These are phyloP conservation scores for Hydropsyche tenuis DNA, from an alignment of 1,140 invertebrate genomes.

Conservation along the genomic window DNA sequence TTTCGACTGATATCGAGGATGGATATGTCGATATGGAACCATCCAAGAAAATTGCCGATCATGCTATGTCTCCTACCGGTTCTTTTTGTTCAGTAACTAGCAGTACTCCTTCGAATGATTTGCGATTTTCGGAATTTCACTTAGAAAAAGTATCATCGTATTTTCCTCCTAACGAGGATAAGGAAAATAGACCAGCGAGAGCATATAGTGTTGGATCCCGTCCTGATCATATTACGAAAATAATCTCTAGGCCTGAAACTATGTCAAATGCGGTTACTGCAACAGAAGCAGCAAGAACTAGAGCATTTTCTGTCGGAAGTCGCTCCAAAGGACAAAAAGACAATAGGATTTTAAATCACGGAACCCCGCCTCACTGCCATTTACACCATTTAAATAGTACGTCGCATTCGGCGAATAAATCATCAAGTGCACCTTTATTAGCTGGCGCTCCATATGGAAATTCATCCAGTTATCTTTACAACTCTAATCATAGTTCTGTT, in stretches of 20 bases:
- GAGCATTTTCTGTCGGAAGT: conserved; percentile 76
- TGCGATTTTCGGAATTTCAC: conserved; percentile 67
- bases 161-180: conserved; percentile 67
- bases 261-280: conserved; percentile 52
- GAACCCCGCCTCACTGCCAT: conserved; percentile 53
- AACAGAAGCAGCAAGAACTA: conserved; percentile 59
- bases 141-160: conserved; percentile 72
- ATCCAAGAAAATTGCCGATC: conserved; percentile 65
- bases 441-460: conserved; percentile 53
- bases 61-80: conserved; percentile 66
- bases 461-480: conserved; percentile 57
- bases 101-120: conserved; percentile 63
- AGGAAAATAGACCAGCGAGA: conserved; percentile 70
- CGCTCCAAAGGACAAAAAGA: conserved; percentile 61
- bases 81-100: conserved; percentile 77
- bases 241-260: conserved; percentile 50
- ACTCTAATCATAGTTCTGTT: conserved; percentile 68
- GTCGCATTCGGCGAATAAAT: conserved; percentile 58
- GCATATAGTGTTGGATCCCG: conserved; percentile 89
- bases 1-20: conserved; percentile 53
- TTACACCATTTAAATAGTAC: conserved; percentile 38
- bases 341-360: conserved; percentile 52
- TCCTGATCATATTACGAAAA: conserved; percentile 61
- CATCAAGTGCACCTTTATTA: conserved; percentile 67
- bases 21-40: conserved; percentile 72